Evolutionary conservation across 2,888 invertebrate species (phyloP).

Genomic region (Mystacides longicornis): DNA sequence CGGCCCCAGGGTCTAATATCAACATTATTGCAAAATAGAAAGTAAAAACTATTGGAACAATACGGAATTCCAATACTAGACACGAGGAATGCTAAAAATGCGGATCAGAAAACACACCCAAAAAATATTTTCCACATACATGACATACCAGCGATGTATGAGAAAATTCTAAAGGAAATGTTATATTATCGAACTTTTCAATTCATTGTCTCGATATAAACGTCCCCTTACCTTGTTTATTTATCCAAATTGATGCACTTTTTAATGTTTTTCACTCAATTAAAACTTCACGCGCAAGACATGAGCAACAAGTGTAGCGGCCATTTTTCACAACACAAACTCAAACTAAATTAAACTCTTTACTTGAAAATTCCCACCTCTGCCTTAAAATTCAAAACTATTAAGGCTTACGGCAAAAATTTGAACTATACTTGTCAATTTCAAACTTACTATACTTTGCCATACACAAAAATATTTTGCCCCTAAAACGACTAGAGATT

Average conservation of each 20-base stretch:
- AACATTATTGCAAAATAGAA: background rate
- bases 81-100: background rate
- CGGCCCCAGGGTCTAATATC: background rate
- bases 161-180: background rate
- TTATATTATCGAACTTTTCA: background rate
- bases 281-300: background rate
- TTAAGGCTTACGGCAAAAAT: background rate
- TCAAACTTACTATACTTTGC: too few species aligned
- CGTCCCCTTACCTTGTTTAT: background rate
- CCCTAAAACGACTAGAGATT: too few species aligned
- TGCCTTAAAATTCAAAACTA: background rate
- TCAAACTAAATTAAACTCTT: background rate
- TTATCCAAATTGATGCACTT: background rate
- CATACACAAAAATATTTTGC: too few species aligned
- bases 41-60: background rate
- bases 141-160: background rate
- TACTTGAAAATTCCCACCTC: background rate
- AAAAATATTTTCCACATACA: background rate
- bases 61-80: background rate
- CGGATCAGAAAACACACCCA: background rate
- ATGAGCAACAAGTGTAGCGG: background rate
- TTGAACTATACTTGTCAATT: too few species aligned
- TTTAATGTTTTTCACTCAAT: background rate
- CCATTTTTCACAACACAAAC: conserved; percentile 1
- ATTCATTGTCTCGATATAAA: background rate